Percentiles rank a stretch among this genome's conserved stretches.
Conservation (phyloP, 1,140 invertebrate species). For the Uloborus diversus region DNA sequence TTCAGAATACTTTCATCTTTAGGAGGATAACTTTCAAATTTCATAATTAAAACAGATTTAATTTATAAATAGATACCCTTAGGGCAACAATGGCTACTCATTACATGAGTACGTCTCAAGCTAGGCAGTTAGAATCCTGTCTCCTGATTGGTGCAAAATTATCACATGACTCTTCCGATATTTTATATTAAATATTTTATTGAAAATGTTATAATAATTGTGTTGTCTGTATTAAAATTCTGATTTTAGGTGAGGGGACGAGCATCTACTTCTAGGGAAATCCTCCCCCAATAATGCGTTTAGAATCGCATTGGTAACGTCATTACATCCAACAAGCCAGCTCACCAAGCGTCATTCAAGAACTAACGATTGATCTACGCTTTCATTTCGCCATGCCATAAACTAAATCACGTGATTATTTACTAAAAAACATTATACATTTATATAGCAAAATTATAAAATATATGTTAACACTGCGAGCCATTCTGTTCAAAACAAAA, state of each 20-base stretch:
- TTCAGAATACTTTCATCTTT: neutral
- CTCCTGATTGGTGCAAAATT: constrained; percentile 15
- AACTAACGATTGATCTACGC: no score
- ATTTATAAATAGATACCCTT: constrained; percentile 11
- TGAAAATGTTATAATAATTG: neutral
- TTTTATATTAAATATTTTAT: neutral
- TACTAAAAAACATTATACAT: no score
- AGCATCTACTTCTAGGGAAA: no score
- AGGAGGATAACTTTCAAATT: neutral
- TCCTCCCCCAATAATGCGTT: no score
- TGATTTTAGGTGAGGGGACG: neutral
- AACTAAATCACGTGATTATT: neutral
- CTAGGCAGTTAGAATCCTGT: neutral
- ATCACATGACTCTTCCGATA: constrained; percentile 26
- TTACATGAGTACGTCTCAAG: neutral
- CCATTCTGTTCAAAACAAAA: no score
- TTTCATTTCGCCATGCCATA: no score
- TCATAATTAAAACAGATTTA: constrained; percentile 35
- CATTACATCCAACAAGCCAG: no score
- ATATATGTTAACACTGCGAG: no score
- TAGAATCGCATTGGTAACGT: no score
- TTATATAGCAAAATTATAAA: no score
- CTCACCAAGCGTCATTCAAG: no score
- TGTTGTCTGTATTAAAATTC: neutral
- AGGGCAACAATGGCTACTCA: constrained; percentile 38